Evolutionary conservation across 2,888 invertebrate genomes (phyloP), one percentile per base, ranked within the genome.

Genomic region (Alentia gelatinosa): DNA sequence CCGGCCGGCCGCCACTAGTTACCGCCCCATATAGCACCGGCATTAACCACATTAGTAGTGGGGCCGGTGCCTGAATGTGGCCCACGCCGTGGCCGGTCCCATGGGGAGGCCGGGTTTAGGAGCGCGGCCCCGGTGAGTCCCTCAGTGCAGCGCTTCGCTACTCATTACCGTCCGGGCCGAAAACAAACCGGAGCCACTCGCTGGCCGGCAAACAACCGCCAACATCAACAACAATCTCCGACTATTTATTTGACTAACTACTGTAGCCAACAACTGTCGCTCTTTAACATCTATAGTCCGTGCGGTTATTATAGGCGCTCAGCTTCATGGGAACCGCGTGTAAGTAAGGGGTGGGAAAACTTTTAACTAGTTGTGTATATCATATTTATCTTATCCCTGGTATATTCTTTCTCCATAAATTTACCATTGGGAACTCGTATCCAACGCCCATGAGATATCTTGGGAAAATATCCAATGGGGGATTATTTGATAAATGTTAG

Each of bases 41-140:
- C 68, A 68, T 68, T 68, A 68, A 68, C 68, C 68, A 68, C 68
- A 68, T 68, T 68, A 68, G 68, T 68, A 30, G 30, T 68, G 30
- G 56, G 19, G 56, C 56, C 1, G 19, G 23, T n/a, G n/a, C 56
- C 56, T 56, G 56, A 56, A 56, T 56, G 23, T 56, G 56, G 23
- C 56, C 56, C 56, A 56, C 1, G 56, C 3, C 56, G 19, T 12
- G 5, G n/a, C 5, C 5, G 56, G 56, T 1, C 3, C 56, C n/a
- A n/a, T n/a, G n/a, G n/a, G n/a, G n/a, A n/a, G n/a, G n/a, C n/a
- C 12, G n/a, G 56, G 1, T 56, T 19, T 56, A 56, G 56, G 56
- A 56, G 56, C 5, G 56, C 19, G 56, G 47, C 56, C 19, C 9
- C 56, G 3, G 23, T 56, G 56, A 56, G 56, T 26, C 68, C 30